Base-by-base conservation (phyloP, 2,888 invertebrate genomes). In the Acleris emargana region DNA sequence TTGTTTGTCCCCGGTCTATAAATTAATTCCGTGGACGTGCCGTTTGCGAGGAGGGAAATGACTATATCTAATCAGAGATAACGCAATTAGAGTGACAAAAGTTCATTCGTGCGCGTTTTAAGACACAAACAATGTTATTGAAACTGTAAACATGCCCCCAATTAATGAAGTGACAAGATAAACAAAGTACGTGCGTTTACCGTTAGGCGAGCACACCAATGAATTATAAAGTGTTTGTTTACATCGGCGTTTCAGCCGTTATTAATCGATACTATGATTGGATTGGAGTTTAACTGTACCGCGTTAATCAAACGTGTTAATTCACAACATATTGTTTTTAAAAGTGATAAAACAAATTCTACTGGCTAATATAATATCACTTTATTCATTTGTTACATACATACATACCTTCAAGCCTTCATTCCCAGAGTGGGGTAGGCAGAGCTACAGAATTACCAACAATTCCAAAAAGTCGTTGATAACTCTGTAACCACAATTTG, bases 71-170 rank as follows among this genome's bases (percentile, higher is more conserved):
- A 75, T 72, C 71, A 75, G 61, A 58, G 66, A 63, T 84, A 83
- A 85, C 82, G 79, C 76, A 81, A 85, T 85, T 83, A 82, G 80
- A 82, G 81, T 80, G 81, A 75, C 82, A 80, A 82, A 87, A 83
- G 82, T 82, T 83, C 75, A 82, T 71, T 76, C 82, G 85, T 85
- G 85, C 82, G 80, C 72, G 73, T 76, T 76, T 82, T 38, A 38
- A 38, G 38, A 38, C 38, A 38, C 38, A 38, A 38, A 80, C 81
- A 80, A 82, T 78, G 78, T 78, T 79, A 84, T 83, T 85, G 81
- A 75, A 84, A 83, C 79, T 72, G 84, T 82, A 84, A 88, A 87
- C 83, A 87, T 78, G 80, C 75, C 75, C 76, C 77, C 85, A 85
- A 87, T 87, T 87, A 85, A 84, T 83, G 80, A 76, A 83, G 85